Base-by-base conservation (phyloP, 2,113 vertebrate genomes). In the Gila orcuttii region DNA sequence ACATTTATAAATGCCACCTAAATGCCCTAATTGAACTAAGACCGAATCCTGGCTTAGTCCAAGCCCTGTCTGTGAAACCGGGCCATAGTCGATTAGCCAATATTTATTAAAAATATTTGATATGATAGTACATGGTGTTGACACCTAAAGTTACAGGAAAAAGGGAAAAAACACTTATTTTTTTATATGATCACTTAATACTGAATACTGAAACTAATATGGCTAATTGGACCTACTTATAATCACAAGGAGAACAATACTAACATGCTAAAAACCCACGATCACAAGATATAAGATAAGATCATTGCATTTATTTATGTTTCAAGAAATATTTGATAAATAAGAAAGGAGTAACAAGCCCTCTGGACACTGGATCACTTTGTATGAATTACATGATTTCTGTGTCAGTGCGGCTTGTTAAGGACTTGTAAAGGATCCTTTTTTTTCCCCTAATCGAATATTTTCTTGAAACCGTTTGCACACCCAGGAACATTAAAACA, bases 391-490 rank as follows among this genome's bases (percentile, higher is more conserved):
- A 57, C 75, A 79, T 52, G 21, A 71, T 47, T 83, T 75, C 60
- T 68, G 3, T 64, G 68, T 85, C 71, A 39, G 33, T 50, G 59
- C 2, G 15, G 47, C 6, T 12, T 42, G 33, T 76, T 45, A 23
- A 66, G n/a, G 39, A 55, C 23, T 52, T 4, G 7, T 9, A 42
- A 42, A 42, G 76, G 84, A 75, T 82, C 62, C 2, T 21, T 68
- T 86, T 68, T 86, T 85, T 87, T 60, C 84, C 90, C 47, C 79
- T 86, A 50, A 91, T 88, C 31, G 31, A 39, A 45, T n/a, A 57
- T 82, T 88, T 88, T 88, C 42, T 82, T 25, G 89, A 90, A 92
- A 91, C 39, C 88, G 17, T 91, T 91, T 90, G 73, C 85, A 86
- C 79, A 91, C 88, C 89, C 88, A 85, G 60, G 91, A 88, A 91